Evolutionary conservation across 1,140 invertebrate genomes (phyloP), one percentile per base, ranked within the genome.

Genomic region (Zaprionus inermis): DNA sequence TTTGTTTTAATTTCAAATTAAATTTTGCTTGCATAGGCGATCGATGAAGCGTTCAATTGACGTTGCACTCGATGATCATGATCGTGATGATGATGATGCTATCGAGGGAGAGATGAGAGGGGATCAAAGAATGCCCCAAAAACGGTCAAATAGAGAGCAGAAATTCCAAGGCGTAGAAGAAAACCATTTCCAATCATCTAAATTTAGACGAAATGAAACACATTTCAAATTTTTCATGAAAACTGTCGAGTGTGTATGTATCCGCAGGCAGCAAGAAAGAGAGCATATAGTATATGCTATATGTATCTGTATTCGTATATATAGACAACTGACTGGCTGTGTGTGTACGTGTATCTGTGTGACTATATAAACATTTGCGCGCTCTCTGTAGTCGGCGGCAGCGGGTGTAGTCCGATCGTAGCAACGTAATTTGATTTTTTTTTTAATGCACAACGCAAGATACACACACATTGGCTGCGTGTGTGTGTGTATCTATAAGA

Each of bases 141-240:
- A 83, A 77, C 66, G 55, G 60, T 44, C 51, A 71, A 61, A 56
- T 56, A 78, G 54, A 66, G 61, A 57, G 58, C 24, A 34, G 28
- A 79, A 81, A 82, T 85, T 78, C 69, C 81, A 63, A 59, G 60
- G 36, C 60, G 18, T 36, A 58, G 36, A 32, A 59, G 73, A 81
- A 70, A 78, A 71, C 78, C 79, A 89, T 90, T 88, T 89, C 84
- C 84, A 89, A 89, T 89, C 79, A 76, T 81, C 84, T 89, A 89
- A 89, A 81, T 72, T 89, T 89, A 86, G 83, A 88, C 82, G 79
- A 89, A 89, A 89, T 90, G 85, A 89, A 89, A 89, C 84, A 89
- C 84, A 89, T 89, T 89, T 89, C 81, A 89, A 81, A 86, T 11
- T 81, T 84, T 90, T 89, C 84, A 89, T 88, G 84, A 89, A 80